Conservation (phyloP, 2,113 vertebrate species). For the Halichoeres trimaculatus region DNA sequence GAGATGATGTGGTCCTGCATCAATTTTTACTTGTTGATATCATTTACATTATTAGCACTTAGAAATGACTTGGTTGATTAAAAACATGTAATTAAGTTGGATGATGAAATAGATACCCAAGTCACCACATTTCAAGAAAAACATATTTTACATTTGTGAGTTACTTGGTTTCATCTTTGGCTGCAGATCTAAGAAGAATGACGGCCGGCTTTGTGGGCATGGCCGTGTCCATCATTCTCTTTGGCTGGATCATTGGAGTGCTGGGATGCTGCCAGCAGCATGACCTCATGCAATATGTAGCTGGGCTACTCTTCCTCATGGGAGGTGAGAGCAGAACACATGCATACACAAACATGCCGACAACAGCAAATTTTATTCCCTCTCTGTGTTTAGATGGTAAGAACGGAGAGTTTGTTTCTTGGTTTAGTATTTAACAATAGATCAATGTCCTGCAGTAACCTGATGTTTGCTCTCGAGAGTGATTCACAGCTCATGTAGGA, state of each 20-base stretch:
- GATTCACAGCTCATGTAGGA: constrained; percentile 16
- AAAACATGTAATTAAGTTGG: no score
- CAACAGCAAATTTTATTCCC: constrained; percentile 44
- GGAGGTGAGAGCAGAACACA: constrained; percentile 84
- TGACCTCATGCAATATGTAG: constrained; percentile 96
- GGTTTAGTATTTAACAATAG: constrained; percentile 10
- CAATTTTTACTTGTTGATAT: no score
- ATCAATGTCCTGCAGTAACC: constrained; percentile 45
- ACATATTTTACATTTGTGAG: no score
- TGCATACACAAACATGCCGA: constrained; percentile 39
- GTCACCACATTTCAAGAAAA: no score
- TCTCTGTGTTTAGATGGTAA: constrained; percentile 43
- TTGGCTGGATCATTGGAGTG: constrained; percentile 93
- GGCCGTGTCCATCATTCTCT: constrained; percentile 94
- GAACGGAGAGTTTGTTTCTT: constrained; percentile 29
- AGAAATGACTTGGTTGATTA: no score
- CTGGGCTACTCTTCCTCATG: constrained; percentile 95
- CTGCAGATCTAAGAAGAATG: constrained; percentile 91
- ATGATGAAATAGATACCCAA: no score
- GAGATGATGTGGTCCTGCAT: no score
- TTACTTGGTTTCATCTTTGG: constrained; percentile 1
- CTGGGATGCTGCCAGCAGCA: constrained; percentile 94
- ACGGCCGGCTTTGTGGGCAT: constrained; percentile 94
- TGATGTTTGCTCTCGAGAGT: constrained; percentile 25
- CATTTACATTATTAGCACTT: no score